Base-by-base conservation (phyloP, 2,888 invertebrate genomes). In the Watsonalla cultraria region DNA sequence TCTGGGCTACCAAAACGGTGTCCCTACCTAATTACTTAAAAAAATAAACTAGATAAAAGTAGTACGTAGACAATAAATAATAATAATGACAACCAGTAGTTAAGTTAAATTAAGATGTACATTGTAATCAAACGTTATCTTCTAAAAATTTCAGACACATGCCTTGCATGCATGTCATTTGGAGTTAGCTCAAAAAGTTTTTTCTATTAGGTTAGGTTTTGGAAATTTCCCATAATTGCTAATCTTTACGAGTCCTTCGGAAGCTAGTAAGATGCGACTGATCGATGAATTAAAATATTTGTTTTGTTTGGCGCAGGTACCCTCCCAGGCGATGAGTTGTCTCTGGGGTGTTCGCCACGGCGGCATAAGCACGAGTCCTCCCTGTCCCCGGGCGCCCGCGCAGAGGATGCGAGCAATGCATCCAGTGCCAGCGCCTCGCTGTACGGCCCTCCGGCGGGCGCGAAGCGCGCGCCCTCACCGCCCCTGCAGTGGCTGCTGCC, bases 291-390 rank as follows among this genome's bases (percentile, higher is more conserved):
- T 24, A 24, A 24, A 24, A 4, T 24, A 24, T 56, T 55, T 62
- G 52, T 62, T 60, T 64, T 62, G 64, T 57, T 84, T 81, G 85
- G 93, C 93, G 45, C 92, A 96, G 96, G 96, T 91, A 94, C 95
- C 70, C 91, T 96, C 81, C 94, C 95, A 75, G 94, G 95, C 71
- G 96, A 96, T 82, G 96, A 96, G 80, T 83, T 96, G 57, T 95
- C 95, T 42, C 86, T 96, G 66, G 92, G 91, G 61, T 93, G 93
- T 66, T 92, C 93, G 51, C 90, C 91, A 59, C 77, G 90, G 47
- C 78, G 89, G 42, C 90, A 93, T 76, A 93, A 93, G 80, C 93
- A 93, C 74, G 93, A 93, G 75, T 92, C 91, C 76, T 93, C 82
- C 75, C 92, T 92, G 70, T 94, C 94, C 55, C 94, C 95, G 51